phyloP scores from a whole-genome alignment of 2,113 vertebrate species.

The Malurus melanocephalus region DNA sequence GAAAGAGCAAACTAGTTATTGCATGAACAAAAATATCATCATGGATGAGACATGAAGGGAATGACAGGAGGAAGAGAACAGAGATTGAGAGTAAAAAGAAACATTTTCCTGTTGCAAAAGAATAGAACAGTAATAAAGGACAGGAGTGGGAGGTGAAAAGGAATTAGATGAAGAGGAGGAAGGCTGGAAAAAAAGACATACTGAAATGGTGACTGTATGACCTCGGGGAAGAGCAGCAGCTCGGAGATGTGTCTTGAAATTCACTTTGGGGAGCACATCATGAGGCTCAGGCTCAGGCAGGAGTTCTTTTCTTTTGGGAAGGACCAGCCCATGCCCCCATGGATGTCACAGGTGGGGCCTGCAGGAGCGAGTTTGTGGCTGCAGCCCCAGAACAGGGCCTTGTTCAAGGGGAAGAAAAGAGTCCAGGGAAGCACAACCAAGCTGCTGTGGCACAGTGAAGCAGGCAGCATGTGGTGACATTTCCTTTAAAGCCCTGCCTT shows the following conservation, averaged over 20 bases:
- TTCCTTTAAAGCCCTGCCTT: neutral
- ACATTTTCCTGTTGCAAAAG: constrained; percentile 3
- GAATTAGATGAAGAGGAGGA: constrained; percentile 36
- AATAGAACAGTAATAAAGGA: constrained; percentile 21
- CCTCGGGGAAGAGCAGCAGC: constrained; percentile 19
- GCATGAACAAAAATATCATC: constrained; percentile 13
- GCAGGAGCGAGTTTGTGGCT: neutral
- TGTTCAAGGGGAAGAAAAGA: neutral
- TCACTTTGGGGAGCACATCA: neutral
- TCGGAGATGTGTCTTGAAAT: neutral
- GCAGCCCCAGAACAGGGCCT: neutral
- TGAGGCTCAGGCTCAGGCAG: neutral
- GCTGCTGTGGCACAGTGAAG: neutral
- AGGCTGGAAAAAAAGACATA: constrained; percentile 23
- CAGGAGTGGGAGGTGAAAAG: constrained; percentile 19
- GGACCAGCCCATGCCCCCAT: accelerated
- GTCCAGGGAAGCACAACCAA: neutral
- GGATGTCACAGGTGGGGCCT: neutral
- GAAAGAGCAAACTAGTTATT: constrained; percentile 55
- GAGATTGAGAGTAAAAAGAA: constrained; percentile 19
- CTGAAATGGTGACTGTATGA: constrained; percentile 13
- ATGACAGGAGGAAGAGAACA: constrained; percentile 28
- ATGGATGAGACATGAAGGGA: constrained; percentile 30
- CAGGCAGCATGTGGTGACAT: neutral
- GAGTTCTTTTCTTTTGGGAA: neutral